Percentiles rank a stretch among this genome's conserved stretches.
Evolutionary conservation across 2,113 vertebrate species (phyloP).

Genomic region (Crotophaga sulcirostris): DNA sequence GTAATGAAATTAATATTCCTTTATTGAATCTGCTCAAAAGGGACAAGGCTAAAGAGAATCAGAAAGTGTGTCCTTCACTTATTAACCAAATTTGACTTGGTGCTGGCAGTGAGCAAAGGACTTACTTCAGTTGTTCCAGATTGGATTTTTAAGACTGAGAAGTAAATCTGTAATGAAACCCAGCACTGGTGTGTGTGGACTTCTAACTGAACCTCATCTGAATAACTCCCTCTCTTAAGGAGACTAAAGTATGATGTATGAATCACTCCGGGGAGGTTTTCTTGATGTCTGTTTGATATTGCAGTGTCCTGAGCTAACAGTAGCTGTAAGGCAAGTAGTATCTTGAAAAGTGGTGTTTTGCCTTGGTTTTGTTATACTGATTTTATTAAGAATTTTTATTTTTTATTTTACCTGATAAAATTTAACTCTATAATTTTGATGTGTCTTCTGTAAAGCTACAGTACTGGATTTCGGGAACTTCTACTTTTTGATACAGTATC

Average conservation of each 20-base stretch:
- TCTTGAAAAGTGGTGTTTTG: neutral
- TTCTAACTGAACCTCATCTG: neutral
- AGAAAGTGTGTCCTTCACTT: neutral
- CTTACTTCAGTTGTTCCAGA: neutral
- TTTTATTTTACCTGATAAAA: neutral
- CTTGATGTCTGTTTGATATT: neutral
- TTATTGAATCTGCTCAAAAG: neutral
- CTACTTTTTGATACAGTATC: neutral
- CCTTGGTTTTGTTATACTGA: neutral
- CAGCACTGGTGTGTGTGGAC: neutral
- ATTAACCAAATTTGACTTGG: neutral
- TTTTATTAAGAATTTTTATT: neutral
- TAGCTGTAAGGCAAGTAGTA: neutral
- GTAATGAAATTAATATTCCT: neutral
- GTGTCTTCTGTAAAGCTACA: neutral
- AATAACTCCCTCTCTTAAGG: neutral
- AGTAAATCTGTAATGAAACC: neutral
- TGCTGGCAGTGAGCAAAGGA: neutral
- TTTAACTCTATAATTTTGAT: neutral
- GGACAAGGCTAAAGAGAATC: neutral
- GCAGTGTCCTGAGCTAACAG: neutral
- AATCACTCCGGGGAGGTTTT: neutral
- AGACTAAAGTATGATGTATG: neutral
- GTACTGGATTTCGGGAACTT: neutral
- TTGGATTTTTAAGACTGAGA: neutral